A percentile compares a stretch with the other conserved stretches of the same genome.
Evolutionary conservation across 2,113 vertebrate species (phyloP).

Genomic region (Cynoglossus semilaevis): DNA sequence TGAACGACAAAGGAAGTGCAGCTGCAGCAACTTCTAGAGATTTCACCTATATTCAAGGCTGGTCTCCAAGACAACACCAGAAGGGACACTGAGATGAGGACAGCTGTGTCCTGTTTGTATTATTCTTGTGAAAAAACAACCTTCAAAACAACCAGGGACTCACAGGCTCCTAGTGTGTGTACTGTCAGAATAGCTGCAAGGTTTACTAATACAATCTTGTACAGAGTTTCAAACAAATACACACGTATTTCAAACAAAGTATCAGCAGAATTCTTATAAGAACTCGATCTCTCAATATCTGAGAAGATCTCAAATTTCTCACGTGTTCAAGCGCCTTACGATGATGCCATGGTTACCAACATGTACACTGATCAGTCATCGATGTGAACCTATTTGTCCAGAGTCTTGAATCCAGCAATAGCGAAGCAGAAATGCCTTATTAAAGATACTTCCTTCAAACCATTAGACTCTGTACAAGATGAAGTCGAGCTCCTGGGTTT

Average conservation of each 20-base stretch:
- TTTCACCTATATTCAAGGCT: background rate
- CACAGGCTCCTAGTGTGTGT: slow-evolving; percentile 16
- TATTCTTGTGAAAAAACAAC: slow-evolving; percentile 1
- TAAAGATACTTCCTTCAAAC: slow-evolving; percentile 33
- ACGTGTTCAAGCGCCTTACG: slow-evolving; percentile 70
- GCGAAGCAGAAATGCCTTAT: slow-evolving; percentile 66
- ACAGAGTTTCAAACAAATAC: slow-evolving; percentile 40
- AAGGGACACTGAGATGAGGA: background rate
- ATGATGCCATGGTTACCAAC: slow-evolving; percentile 43
- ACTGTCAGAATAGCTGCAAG: slow-evolving; percentile 5
- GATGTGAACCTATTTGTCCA: slow-evolving; percentile 26
- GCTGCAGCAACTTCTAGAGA: slow-evolving; percentile 8
- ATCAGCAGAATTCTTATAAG: background rate
- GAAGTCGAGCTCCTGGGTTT: slow-evolving; percentile 16
- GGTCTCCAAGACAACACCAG: background rate
- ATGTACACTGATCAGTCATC: slow-evolving; percentile 7
- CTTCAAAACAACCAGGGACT: slow-evolving; percentile 11
- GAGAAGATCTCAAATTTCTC: slow-evolving; percentile 34
- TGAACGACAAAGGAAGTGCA: background rate
- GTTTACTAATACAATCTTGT: slow-evolving; percentile 39
- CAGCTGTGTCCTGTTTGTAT: slow-evolving; percentile 15
- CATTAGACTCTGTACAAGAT: slow-evolving; percentile 41
- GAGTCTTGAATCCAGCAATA: slow-evolving; percentile 40
- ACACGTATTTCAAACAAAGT: slow-evolving; percentile 3
- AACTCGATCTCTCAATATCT: background rate